A percentile compares a stretch with the other conserved stretches of the same genome.
Conservation (phyloP, 1,140 invertebrate genomes). For the Drosophila ficusphila region DNA sequence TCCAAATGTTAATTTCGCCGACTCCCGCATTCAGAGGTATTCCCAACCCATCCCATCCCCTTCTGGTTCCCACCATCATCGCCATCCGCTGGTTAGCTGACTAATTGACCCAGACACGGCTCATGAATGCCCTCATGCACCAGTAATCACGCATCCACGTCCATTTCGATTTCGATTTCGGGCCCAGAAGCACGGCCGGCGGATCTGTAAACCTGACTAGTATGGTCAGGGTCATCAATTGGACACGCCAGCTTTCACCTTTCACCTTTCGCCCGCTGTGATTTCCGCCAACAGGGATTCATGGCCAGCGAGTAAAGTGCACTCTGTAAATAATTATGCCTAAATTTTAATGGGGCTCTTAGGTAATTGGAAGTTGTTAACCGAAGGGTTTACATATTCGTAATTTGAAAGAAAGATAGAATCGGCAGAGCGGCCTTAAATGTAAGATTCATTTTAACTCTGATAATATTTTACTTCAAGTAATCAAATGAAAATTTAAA, state of each 20-base stretch:
- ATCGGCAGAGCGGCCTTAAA: too few species aligned
- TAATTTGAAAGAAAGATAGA: too few species aligned
- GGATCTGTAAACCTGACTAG: conserved; percentile 3
- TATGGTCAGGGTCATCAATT: conserved; percentile 43
- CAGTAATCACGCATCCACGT: conserved; percentile 32
- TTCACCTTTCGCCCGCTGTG: too few species aligned
- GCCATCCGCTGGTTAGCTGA: conserved; percentile 19
- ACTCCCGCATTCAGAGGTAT: conserved; percentile 4
- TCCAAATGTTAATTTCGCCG: conserved; percentile 31
- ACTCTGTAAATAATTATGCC: conserved; percentile 8
- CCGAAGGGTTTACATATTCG: background rate
- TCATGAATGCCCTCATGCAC: conserved; percentile 48
- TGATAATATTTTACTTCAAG: too few species aligned
- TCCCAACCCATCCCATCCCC: background rate
- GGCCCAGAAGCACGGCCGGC: conserved; percentile 11
- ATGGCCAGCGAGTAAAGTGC: conserved; percentile 19
- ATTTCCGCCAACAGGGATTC: conserved; percentile 13
- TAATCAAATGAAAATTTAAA: too few species aligned
- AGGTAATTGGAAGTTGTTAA: background rate
- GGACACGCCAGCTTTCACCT: background rate
- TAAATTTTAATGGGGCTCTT: conserved; percentile 8
- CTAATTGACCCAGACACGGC: conserved; percentile 48
- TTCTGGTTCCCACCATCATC: background rate
- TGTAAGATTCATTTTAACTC: too few species aligned
- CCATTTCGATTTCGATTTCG: conserved; percentile 33